phyloP scores from a whole-genome alignment of 2,797 vertebrate species.

The Ataeniobius toweri region DNA sequence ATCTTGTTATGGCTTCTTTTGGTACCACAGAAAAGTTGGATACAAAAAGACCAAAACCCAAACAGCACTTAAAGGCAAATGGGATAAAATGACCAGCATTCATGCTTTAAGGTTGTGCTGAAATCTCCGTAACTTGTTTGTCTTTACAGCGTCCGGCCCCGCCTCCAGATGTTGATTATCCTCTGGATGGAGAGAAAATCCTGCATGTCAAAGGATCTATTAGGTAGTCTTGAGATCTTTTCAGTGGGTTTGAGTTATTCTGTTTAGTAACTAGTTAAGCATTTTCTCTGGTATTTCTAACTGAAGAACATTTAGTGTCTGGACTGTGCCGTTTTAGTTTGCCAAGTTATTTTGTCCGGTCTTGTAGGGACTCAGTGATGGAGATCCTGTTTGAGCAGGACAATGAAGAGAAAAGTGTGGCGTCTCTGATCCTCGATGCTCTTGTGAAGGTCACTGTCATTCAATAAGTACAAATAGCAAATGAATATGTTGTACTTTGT shows the following conservation, averaged over 20 bases:
- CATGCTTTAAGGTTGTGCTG: background rate
- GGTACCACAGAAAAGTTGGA: background rate
- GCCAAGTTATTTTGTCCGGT: accelerated
- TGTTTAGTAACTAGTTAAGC: accelerated
- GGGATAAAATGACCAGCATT: background rate
- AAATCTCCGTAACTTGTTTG: slow-evolving; percentile 13
- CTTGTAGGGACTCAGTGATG: slow-evolving; percentile 90
- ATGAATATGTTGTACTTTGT: background rate
- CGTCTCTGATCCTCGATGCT: slow-evolving; percentile 93
- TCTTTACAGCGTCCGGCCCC: slow-evolving; percentile 85
- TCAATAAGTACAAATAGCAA: background rate
- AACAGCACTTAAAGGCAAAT: background rate
- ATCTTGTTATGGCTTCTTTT: background rate
- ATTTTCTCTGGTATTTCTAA: background rate
- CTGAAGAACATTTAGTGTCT: background rate
- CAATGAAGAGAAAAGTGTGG: slow-evolving; percentile 97
- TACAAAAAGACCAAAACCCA: background rate
- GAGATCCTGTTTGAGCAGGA: slow-evolving; percentile 98
- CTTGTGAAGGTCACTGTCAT: slow-evolving; percentile 87
- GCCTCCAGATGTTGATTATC: slow-evolving; percentile 95
- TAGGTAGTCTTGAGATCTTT: slow-evolving; percentile 78
- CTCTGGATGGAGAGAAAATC: slow-evolving; percentile 95
- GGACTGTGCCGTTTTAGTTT: background rate
- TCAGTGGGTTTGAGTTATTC: background rate
- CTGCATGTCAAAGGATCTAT: slow-evolving; percentile 93